phyloP scores from a whole-genome alignment of 1,140 invertebrate genomes.

The Halesus radiatus region DNA sequence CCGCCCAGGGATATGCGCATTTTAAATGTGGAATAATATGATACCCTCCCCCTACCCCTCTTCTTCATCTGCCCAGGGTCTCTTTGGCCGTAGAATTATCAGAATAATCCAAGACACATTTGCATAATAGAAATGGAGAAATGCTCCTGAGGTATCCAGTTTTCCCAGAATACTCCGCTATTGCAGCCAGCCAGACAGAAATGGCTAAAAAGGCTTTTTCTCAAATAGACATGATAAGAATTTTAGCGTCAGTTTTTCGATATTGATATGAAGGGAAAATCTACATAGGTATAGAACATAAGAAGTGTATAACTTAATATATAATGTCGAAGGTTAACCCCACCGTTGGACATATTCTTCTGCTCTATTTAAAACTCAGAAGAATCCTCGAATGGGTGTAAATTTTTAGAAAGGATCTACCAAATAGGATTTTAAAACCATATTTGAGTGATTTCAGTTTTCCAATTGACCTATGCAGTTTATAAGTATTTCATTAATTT shows the following conservation, averaged over 20 bases:
- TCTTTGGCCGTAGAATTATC: constrained; percentile 42
- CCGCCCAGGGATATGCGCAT: constrained; percentile 39
- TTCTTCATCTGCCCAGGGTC: constrained; percentile 13
- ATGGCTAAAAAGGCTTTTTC: neutral
- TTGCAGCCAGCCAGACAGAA: neutral
- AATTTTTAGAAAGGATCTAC: no score
- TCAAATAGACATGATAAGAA: neutral
- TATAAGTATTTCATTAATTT: no score
- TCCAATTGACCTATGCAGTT: no score
- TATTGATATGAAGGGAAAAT: neutral
- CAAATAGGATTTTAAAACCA: no score
- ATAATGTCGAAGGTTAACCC: no score
- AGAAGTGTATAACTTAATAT: no score
- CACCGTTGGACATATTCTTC: no score
- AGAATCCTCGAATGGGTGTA: no score
- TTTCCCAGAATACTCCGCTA: neutral
- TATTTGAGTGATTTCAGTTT: no score
- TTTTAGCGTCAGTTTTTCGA: neutral
- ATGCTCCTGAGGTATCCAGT: constrained; percentile 16
- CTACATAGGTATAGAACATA: neutral
- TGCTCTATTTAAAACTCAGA: no score
- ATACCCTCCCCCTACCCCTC: constrained; percentile 25
- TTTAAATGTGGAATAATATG: constrained; percentile 47
- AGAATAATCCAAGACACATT: constrained; percentile 49
- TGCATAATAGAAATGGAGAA: constrained; percentile 52